Percentiles rank a stretch among this genome's conserved stretches.
Conservation (phyloP, 2,113 vertebrate genomes). For the Siniperca chuatsi region DNA sequence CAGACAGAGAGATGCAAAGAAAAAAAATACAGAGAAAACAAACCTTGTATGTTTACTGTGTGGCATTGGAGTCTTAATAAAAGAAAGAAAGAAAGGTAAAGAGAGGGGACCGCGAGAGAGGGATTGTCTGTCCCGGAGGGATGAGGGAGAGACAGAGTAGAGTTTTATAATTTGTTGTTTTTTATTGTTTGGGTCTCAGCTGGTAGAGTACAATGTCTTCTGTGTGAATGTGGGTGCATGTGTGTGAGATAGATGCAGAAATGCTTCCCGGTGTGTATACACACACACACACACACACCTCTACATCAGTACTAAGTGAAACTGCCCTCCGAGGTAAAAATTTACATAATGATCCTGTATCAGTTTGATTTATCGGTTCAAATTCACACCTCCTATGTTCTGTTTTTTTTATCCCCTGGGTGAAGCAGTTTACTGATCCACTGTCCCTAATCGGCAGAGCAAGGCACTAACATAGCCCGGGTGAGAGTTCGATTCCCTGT, state of each 20-base stretch:
- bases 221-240: slow-evolving; percentile 4
- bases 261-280: not conserved
- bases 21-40: no score
- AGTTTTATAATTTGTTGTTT: slow-evolving; percentile 47
- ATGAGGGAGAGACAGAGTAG: slow-evolving; percentile 4
- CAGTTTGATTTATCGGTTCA: slow-evolving; percentile 73
- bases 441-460: slow-evolving; percentile 61
- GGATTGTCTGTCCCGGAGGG: slow-evolving; percentile 22
- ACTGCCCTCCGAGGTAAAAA: slow-evolving; percentile 69
- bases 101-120: not conserved
- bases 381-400: slow-evolving; percentile 32
- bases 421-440: slow-evolving; percentile 56
- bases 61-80: not conserved
- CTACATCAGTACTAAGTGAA: slow-evolving; percentile 37
- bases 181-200: slow-evolving; percentile 70
- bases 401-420: slow-evolving; percentile 45
- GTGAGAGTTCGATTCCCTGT: slow-evolving; percentile 62
- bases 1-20: not conserved
- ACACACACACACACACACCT: slow-evolving; percentile 9
- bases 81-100: not conserved
- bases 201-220: slow-evolving; percentile 50
- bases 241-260: slow-evolving; percentile 9
- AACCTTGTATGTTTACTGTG: not conserved
- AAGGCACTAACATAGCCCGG: slow-evolving; percentile 55
- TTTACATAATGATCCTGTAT: slow-evolving; percentile 73